Base-by-base conservation (phyloP, 2,888 invertebrate species). In the Pollenia amentaria region DNA sequence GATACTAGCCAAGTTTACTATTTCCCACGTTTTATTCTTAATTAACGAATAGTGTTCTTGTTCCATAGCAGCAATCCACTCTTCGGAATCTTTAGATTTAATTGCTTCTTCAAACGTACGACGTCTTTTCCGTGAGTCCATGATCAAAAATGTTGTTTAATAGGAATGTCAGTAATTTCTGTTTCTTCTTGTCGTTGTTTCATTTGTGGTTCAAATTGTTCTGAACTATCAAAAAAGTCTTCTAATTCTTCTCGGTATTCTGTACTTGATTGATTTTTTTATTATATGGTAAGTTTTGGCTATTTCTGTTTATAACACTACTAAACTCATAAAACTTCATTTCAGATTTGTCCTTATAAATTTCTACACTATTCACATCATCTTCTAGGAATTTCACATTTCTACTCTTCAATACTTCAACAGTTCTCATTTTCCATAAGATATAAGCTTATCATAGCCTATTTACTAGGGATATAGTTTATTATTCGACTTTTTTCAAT, bases 361-460 rank as follows among this genome's bases (percentile, higher is more conserved):
- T 51, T 38, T 42, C 29, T 51, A 29, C 14, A 3, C 38, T 11
- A 16, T 16, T 12, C 11, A 51, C 6, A 38, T 38, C 46, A 14
- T 51, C 16, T 69, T 69, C 69, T 14, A 69, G 6, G 38, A 69
- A 69, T 38, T 69, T 51, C 6, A 69, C 69, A 38, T 69, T 38
- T 46, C 48, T 67, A 67, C 67, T 67, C 48, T 67, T 67, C 14
- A 67, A 48, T n/a, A 48, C n/a, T n/a, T 0, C 16, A 40, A 10
- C 14, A 16, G 55, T 40, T 29, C 21, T 14, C 57, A 29, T 46
- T 48, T 64, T 51, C 53, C 53, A 70, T 21, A 55, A 42, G 8
- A 55, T 55, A 55, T 70, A 70, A 14, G 69, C 48, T 18, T 46
- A 42, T 70, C 55, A 55, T 70, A 70, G 6, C 70, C n/a, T n/a